phyloP scores from a whole-genome alignment of 1,140 invertebrate genomes.

The Dufourea novaeangliae region DNA sequence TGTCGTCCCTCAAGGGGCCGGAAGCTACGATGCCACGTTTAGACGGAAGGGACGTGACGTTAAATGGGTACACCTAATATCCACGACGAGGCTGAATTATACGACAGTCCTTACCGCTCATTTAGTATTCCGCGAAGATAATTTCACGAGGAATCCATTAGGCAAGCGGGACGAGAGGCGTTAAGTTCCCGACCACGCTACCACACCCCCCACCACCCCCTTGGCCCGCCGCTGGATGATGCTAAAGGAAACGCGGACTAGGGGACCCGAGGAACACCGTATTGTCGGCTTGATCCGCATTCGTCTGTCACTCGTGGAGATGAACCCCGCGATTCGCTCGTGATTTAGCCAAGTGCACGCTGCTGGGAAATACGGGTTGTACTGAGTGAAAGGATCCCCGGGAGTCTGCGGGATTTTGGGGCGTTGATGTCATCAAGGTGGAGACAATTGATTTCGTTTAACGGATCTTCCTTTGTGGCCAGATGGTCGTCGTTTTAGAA shows the following conservation, averaged over 20 bases:
- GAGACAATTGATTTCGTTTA: not conserved
- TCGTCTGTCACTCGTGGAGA: not conserved
- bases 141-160: constrained; percentile 68
- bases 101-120: constrained; percentile 68
- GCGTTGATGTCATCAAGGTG: not conserved
- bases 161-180: constrained; percentile 26
- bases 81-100: constrained; percentile 62
- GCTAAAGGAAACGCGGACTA: constrained; percentile 25
- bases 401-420: too few species aligned
- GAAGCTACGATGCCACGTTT: constrained; percentile 54
- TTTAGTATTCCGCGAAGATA: constrained; percentile 70
- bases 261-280: not conserved
- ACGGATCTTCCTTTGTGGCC: too few species aligned
- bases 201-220: not conserved
- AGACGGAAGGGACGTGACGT: constrained; percentile 66
- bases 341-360: constrained; percentile 20
- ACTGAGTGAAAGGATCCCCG: too few species aligned
- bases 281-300: constrained; percentile 20
- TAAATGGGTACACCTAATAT: constrained; percentile 69
- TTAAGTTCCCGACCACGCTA: constrained; percentile 40
- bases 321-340: not conserved
- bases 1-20: constrained; percentile 44
- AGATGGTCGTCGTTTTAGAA: too few species aligned
- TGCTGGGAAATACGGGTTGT: not conserved
- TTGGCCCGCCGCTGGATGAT: not conserved